These are phyloP conservation scores for Rhagoletis pomonella DNA, from an alignment of 1,140 invertebrate species.

Conservation along the genomic window DNA sequence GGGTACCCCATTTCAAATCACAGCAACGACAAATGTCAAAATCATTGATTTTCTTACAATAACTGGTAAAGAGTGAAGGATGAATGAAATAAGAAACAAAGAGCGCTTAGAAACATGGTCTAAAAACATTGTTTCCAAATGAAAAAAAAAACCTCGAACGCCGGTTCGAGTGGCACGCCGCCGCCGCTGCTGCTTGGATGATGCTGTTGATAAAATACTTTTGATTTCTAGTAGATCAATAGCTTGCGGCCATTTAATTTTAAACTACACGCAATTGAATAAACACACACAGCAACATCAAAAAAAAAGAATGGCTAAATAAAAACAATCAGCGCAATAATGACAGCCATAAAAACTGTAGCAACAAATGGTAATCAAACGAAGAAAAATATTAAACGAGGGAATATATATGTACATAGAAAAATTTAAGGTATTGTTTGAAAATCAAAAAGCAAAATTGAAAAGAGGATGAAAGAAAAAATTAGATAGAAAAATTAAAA, in stretches of 20 bases:
- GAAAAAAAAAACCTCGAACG: neutral
- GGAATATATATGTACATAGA: neutral
- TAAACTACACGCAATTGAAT: constrained; percentile 12
- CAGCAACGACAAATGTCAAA: constrained; percentile 53
- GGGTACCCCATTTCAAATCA: constrained; percentile 41
- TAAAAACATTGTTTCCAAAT: neutral
- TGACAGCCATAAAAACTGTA: neutral
- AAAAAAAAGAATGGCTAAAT: neutral
- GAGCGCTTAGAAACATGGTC: neutral
- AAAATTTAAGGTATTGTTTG: constrained; percentile 20
- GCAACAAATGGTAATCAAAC: neutral
- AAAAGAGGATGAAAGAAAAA: constrained; percentile 16
- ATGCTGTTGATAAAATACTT: constrained; percentile 61
- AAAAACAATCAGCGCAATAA: neutral
- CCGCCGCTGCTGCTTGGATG: neutral
- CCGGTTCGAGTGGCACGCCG: neutral
- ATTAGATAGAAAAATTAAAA: constrained; percentile 60
- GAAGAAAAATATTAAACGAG: neutral
- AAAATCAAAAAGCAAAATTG: neutral
- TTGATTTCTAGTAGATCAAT: constrained; percentile 74
- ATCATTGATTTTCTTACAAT: constrained; percentile 53
- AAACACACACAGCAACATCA: neutral
- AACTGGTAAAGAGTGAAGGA: neutral
- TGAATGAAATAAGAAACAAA: constrained; percentile 20
- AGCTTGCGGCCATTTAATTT: constrained; percentile 62